A percentile compares a stretch with the other conserved stretches of the same genome.
phyloP scores from a whole-genome alignment of 2,888 invertebrate genomes.

The Thyatira batis region DNA sequence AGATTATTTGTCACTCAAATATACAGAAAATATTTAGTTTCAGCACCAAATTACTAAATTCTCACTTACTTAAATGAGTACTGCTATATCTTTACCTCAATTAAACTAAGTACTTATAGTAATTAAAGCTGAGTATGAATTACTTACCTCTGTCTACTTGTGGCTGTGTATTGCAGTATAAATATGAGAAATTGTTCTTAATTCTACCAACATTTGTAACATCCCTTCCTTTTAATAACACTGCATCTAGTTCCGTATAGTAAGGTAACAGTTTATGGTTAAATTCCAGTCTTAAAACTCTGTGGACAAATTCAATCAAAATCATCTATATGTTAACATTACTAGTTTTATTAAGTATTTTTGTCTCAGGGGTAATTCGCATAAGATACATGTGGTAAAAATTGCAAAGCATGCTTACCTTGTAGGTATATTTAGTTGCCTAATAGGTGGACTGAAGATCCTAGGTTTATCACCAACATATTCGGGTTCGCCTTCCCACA shows the following conservation, averaged over 20 bases:
- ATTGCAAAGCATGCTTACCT: constrained; percentile 42
- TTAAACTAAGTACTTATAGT: too few relatives aligned
- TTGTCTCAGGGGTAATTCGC: too few relatives aligned
- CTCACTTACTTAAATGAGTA: too few relatives aligned
- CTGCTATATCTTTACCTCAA: too few relatives aligned
- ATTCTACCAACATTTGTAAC: constrained; percentile 53
- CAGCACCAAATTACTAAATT: too few relatives aligned
- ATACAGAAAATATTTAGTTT: too few relatives aligned
- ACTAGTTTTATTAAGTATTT: too few relatives aligned
- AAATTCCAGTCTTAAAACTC: constrained; percentile 92
- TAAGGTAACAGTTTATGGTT: constrained; percentile 91
- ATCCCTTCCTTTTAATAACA: constrained; percentile 87
- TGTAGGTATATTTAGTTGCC: constrained; percentile 72
- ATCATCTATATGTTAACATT: too few relatives aligned
- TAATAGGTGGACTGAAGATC: constrained; percentile 89
- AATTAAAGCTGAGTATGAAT: background rate
- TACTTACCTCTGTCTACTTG: constrained; percentile 62
- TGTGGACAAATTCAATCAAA: constrained; percentile 52
- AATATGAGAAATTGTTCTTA: constrained; percentile 61
- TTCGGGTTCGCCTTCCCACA: constrained; percentile 90
- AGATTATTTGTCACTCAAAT: too few relatives aligned
- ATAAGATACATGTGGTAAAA: background rate
- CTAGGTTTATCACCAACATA: constrained; percentile 84
- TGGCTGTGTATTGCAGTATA: constrained; percentile 56
- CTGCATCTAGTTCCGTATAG: constrained; percentile 94